A percentile compares a stretch with the other conserved stretches of the same genome.
phyloP scores from a whole-genome alignment of 1,140 invertebrate species.

The Glomeris maerens region DNA sequence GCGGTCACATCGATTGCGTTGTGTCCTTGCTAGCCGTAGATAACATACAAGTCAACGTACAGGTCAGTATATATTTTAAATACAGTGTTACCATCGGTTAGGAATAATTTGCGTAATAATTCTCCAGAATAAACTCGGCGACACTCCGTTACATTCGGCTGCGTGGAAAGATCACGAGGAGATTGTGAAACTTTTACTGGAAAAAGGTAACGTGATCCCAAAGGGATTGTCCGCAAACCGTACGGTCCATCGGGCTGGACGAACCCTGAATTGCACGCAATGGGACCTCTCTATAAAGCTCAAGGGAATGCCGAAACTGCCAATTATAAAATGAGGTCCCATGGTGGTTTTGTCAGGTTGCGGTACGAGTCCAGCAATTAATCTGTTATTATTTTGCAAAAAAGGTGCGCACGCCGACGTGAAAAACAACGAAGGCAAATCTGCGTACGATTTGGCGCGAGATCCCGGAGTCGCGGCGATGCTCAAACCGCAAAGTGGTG shows the following conservation, averaged over 20 bases:
- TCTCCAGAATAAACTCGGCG: slow-evolving; percentile 34
- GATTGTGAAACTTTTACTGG: slow-evolving; percentile 30
- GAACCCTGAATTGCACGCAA: background rate
- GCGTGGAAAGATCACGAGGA: slow-evolving; percentile 35
- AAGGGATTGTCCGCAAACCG: background rate
- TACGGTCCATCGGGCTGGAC: background rate
- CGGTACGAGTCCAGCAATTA: background rate
- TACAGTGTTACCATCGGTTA: too few relatives aligned
- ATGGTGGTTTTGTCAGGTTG: background rate
- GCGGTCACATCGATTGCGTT: slow-evolving; percentile 41
- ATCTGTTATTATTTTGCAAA: too few relatives aligned
- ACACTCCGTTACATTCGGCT: slow-evolving; percentile 40
- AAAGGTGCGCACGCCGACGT: slow-evolving; percentile 13
- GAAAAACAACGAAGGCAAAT: slow-evolving; percentile 26
- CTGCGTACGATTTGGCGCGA: slow-evolving; percentile 25
- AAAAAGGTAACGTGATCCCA: slow-evolving; percentile 26
- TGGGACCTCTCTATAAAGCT: background rate
- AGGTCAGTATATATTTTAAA: slow-evolving; percentile 26
- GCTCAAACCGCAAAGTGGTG: slow-evolving; percentile 19
- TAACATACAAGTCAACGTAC: slow-evolving; percentile 34
- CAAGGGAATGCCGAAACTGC: background rate
- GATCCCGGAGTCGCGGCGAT: slow-evolving; percentile 25
- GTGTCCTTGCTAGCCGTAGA: slow-evolving; percentile 33
- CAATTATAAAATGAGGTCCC: background rate
- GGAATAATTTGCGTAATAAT: too few relatives aligned